Conservation (phyloP, 2,113 vertebrate species). For the Nibea coibor region DNA sequence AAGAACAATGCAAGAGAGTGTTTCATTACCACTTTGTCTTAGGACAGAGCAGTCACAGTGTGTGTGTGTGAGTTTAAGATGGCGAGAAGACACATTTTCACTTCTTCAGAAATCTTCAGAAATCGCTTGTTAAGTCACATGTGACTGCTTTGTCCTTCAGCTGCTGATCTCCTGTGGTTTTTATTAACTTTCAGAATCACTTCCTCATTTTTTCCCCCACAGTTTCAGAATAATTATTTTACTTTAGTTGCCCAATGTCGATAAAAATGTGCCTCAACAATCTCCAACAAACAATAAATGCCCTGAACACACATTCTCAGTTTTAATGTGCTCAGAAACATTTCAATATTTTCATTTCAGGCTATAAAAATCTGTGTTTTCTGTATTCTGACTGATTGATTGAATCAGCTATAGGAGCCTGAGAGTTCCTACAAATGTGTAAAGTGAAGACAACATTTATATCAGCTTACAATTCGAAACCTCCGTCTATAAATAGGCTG, state of each 20-base stretch:
- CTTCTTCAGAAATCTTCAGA: slow-evolving; percentile 22
- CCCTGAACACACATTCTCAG: background rate
- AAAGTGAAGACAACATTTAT: slow-evolving; percentile 20
- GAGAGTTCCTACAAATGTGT: background rate
- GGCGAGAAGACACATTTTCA: slow-evolving; percentile 10
- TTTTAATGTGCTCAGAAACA: background rate
- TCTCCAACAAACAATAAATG: background rate
- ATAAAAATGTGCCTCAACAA: background rate
- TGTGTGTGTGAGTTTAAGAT: slow-evolving; percentile 14
- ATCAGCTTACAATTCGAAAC: slow-evolving; percentile 6
- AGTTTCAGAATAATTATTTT: slow-evolving; percentile 12
- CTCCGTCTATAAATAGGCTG: slow-evolving; percentile 18
- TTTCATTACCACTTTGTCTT: slow-evolving; percentile 69
- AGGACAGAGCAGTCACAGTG: slow-evolving; percentile 17
- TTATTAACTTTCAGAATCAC: slow-evolving; percentile 69
- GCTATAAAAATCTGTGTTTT: background rate
- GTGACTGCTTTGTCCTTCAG: slow-evolving; percentile 66
- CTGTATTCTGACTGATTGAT: background rate
- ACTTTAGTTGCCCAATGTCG: slow-evolving; percentile 20
- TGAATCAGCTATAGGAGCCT: background rate
- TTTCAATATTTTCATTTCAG: background rate
- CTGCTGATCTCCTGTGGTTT: slow-evolving; percentile 42
- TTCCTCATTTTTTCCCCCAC: slow-evolving; percentile 44
- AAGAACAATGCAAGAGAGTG: slow-evolving; percentile 68
- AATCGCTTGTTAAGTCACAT: slow-evolving; percentile 21